These are phyloP conservation scores for Noctua fimbriata DNA, from an alignment of 2,888 invertebrate genomes.

Conservation along the genomic window DNA sequence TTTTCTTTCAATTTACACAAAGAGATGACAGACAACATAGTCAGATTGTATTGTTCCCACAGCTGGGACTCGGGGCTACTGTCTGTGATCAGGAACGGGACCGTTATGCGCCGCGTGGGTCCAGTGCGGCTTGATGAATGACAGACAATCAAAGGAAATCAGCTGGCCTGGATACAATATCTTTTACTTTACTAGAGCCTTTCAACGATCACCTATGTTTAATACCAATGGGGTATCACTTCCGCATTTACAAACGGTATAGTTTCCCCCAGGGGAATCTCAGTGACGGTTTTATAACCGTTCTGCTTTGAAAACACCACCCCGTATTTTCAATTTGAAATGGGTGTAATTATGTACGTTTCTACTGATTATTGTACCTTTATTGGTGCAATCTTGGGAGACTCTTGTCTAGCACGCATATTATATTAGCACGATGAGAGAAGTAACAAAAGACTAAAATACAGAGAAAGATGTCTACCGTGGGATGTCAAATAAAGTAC, in stretches of 20 bases:
- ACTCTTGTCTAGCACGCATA: background rate
- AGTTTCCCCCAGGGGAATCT: background rate
- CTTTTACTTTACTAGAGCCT: background rate
- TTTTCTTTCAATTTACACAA: background rate
- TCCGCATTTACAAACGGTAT: constrained; percentile 12
- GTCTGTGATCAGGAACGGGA: background rate
- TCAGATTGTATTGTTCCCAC: background rate
- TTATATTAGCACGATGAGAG: background rate
- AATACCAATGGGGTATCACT: constrained; percentile 5
- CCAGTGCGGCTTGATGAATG: background rate
- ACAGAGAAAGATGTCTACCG: background rate
- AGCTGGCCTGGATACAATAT: constrained; percentile 7
- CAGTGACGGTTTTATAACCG: background rate
- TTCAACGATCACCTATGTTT: constrained; percentile 9
- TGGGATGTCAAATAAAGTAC: background rate
- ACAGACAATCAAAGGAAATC: constrained; percentile 23
- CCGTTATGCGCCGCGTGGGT: background rate
- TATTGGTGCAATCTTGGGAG: no score
- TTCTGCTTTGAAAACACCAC: background rate
- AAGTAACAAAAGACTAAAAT: background rate
- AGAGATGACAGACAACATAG: background rate
- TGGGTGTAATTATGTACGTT: background rate
- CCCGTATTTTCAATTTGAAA: background rate
- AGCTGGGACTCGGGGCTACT: background rate
- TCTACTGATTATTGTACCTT: background rate